A percentile compares a stretch with the other conserved stretches of the same genome.
Evolutionary conservation across 1,140 invertebrate species (phyloP).

Genomic region (Drosophila bipectinata): DNA sequence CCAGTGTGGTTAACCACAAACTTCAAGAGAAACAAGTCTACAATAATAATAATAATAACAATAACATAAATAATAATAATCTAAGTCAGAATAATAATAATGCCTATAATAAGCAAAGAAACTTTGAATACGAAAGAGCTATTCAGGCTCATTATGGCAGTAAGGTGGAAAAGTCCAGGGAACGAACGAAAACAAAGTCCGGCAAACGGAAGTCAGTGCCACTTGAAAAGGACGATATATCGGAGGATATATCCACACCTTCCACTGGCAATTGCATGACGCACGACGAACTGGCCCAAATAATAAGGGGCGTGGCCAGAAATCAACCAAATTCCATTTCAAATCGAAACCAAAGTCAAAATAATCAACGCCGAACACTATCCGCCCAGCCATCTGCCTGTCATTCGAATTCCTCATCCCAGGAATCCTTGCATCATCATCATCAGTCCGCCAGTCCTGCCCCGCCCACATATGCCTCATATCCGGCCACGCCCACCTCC

Average conservation of each 20-base stretch:
- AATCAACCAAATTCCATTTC: constrained; percentile 4
- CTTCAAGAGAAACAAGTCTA: constrained; percentile 65
- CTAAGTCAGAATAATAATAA: constrained; percentile 49
- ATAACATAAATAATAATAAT: constrained; percentile 23
- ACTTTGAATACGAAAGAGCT: constrained; percentile 65
- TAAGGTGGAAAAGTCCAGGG: constrained; percentile 3
- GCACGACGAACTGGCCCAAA: constrained; percentile 73
- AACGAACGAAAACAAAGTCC: background rate
- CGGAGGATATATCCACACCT: constrained; percentile 7
- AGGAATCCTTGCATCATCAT: constrained; percentile 62
- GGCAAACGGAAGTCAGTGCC: background rate
- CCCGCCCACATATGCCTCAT: constrained; percentile 32
- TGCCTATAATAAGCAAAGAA: constrained; percentile 59
- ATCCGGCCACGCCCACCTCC: constrained; percentile 70
- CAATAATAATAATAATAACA: constrained; percentile 51
- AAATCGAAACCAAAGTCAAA: constrained; percentile 7
- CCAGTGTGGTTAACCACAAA: constrained; percentile 76
- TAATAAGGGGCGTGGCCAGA: constrained; percentile 57
- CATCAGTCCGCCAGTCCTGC: constrained; percentile 1
- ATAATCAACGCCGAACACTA: constrained; percentile 23
- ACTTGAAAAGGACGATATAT: background rate
- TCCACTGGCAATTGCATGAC: constrained; percentile 61
- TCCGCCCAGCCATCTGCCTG: constrained; percentile 31
- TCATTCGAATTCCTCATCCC: constrained; percentile 38
- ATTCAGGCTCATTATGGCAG: constrained; percentile 66